Evolutionary conservation across 1,140 invertebrate genomes (phyloP).

Genomic region (Dendrolimus punctatus): DNA sequence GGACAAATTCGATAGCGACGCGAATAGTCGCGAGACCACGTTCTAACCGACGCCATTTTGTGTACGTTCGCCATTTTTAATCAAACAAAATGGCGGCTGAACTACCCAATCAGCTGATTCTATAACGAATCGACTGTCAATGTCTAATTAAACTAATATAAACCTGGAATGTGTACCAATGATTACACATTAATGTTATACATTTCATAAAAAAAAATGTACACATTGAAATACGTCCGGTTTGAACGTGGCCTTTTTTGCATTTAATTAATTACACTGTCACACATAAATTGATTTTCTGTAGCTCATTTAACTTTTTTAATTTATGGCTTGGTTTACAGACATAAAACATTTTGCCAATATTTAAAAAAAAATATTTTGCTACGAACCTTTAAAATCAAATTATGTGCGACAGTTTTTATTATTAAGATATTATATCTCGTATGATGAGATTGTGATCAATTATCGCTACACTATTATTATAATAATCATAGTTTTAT

Average conservation of each 20-base stretch:
- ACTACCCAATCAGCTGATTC: conserved; percentile 54
- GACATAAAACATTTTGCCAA: too few relatives aligned
- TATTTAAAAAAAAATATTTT: too few relatives aligned
- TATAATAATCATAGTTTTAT: conserved; percentile 50
- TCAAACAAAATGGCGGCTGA: conserved; percentile 38
- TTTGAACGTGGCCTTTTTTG: conserved; percentile 28
- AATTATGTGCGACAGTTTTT: conserved; percentile 1
- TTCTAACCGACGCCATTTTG: conserved; percentile 31
- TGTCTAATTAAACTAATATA: conserved; percentile 33
- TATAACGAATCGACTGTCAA: conserved; percentile 36
- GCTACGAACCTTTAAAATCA: too few relatives aligned
- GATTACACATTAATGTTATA: conserved; percentile 37
- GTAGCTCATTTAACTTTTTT: too few relatives aligned
- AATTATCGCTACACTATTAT: conserved; percentile 49
- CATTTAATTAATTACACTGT: conserved; percentile 30
- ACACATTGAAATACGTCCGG: conserved; percentile 14
- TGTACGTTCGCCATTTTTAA: conserved; percentile 24
- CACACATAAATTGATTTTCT: too few relatives aligned
- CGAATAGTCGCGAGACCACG: conserved; percentile 15
- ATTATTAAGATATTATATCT: conserved; percentile 47
- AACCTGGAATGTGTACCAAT: conserved; percentile 53
- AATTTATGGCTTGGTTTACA: too few relatives aligned
- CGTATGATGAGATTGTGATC: conserved; percentile 50
- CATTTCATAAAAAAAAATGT: conserved; percentile 54
- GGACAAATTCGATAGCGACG: conserved; percentile 30